A percentile compares a stretch with the other conserved stretches of the same genome.
phyloP scores from a whole-genome alignment of 92 coral and sea anemone species.

The Galaxea fascicularis region DNA sequence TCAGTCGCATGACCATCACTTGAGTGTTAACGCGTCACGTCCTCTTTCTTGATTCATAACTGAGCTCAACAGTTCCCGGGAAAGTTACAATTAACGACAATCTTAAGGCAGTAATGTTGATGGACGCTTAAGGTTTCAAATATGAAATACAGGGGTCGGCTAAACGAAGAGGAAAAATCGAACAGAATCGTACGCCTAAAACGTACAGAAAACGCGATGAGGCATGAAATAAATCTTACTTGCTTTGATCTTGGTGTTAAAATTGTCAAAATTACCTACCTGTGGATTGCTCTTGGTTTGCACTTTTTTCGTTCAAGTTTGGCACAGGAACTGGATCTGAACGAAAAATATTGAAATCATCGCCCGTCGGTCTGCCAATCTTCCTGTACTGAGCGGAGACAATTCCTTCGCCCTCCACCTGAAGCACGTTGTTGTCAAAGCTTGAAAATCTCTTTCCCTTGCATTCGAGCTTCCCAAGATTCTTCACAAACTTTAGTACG shows the following conservation, averaged over 20 bases:
- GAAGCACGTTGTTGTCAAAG: conserved; percentile 32
- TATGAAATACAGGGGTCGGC: too few relatives aligned
- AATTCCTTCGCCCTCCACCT: conserved; percentile 19
- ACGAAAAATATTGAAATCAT: conserved; percentile 17
- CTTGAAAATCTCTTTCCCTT: conserved; percentile 29
- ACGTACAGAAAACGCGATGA: neutral
- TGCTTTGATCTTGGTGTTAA: neutral
- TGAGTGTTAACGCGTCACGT: too few relatives aligned
- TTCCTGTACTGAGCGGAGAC: conserved; percentile 38
- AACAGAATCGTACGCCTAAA: too few relatives aligned
- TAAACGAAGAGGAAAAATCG: too few relatives aligned
- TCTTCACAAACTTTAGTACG: neutral
- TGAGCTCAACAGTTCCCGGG: too few relatives aligned
- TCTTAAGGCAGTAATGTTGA: neutral
- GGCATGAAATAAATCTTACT: neutral
- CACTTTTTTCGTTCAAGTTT: neutral
- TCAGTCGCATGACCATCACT: too few relatives aligned
- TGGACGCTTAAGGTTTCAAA: neutral
- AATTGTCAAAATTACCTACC: neutral
- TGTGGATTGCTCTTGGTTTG: neutral
- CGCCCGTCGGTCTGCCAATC: conserved; percentile 1
- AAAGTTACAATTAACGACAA: neutral
- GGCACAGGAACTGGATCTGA: conserved; percentile 7
- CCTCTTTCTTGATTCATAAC: too few relatives aligned
- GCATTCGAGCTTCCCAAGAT: conserved; percentile 31